phyloP scores from a whole-genome alignment of 2,113 vertebrate genomes.

The Oenanthe melanoleuca region DNA sequence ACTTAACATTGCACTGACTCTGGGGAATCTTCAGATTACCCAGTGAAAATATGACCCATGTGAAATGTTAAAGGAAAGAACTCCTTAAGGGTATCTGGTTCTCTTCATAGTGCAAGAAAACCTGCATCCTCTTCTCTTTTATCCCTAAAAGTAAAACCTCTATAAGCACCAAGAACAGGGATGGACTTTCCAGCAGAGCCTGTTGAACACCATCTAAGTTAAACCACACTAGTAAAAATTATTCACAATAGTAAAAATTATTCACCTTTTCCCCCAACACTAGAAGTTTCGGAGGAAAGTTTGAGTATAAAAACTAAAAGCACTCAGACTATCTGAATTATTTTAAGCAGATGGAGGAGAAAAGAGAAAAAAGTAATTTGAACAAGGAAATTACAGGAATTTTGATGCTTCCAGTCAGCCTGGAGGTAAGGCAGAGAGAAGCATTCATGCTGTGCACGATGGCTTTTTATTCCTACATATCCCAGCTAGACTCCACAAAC shows the following conservation, averaged over 20 bases:
- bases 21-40: neutral
- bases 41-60: neutral
- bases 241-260: neutral
- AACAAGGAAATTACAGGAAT: conserved; percentile 24
- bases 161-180: neutral
- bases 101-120: neutral
- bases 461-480: conserved; percentile 5
- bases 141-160: neutral
- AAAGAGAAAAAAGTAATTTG: conserved; percentile 5
- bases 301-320: neutral
- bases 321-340: neutral
- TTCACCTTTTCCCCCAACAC: neutral
- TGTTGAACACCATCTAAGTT: neutral
- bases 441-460: neutral
- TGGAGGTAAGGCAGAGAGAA: neutral
- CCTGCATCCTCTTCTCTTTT: neutral
- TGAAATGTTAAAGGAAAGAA: neutral
- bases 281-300: neutral
- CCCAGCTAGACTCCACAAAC: conserved; percentile 10
- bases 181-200: neutral
- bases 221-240: neutral
- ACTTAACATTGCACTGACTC: neutral
- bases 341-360: neutral
- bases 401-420: conserved; percentile 14
- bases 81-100: neutral